Base-by-base conservation (phyloP, 2,113 vertebrate species). In the Oryzias javanicus region DNA sequence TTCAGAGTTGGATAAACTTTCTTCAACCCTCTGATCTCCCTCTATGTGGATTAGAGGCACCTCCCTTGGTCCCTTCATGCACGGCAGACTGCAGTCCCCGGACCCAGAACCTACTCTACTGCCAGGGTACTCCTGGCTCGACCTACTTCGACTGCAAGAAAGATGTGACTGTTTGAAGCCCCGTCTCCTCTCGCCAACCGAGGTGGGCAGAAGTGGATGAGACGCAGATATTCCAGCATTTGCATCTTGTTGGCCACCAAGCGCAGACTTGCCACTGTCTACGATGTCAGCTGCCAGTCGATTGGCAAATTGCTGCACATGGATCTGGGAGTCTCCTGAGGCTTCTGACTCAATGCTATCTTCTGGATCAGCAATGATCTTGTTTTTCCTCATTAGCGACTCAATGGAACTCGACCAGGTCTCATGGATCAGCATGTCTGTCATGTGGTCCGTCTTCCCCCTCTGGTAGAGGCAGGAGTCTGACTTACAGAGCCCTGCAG, bases 21-120 rank as follows among this genome's bases (percentile, higher is more conserved):
- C 76, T 24, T 93, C 93, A 60, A 95, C 94, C 80, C 80, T 93
- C 70, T 95, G 95, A 81, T 98, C 95, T 1, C 83, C 84, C 90
- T 99, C 95, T 67, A 99, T 97, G 66, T 99, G 96, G 85, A 99
- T 99, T 72, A 98, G 88, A 67, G 96, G 97, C 52, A 99, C 96
- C 70, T 94, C 94, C 86, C 94, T 94, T 4, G 86, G 87, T 44
- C 87, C 84, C 35, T 73, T 80, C 14, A 67, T 14, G 24, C 70
- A 66, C 35, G 60, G 20, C 18, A 60, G 75, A 54, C 55, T 13
- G 19, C 45, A 24, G 60, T 78, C 79, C 53, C 56, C 49, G 8
- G 44, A 29, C 49, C 59, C 63, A 24, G 60, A 57, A 8, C 72
- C 82, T 12, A 49, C 44, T 50, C 74, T 72, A 0, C 50, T 66